Conservation (phyloP, 92 coral and sea anemone genomes). For the Epizoanthus ramosus region DNA sequence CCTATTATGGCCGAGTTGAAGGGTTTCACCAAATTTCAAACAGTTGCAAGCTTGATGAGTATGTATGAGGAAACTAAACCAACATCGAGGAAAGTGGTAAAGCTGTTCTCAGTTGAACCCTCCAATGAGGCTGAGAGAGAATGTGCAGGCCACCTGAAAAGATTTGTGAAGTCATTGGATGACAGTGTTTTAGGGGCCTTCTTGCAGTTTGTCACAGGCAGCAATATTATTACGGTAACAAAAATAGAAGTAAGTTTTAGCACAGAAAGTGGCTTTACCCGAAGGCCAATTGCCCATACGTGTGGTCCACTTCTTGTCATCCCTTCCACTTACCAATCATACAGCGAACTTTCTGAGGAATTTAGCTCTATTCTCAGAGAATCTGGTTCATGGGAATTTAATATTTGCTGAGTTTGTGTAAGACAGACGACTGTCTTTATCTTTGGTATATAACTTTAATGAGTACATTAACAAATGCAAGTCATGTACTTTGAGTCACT, state of each 20-base stretch:
- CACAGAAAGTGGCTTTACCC: constrained; percentile 21
- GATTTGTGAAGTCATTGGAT: constrained; percentile 49
- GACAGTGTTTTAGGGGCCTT: constrained; percentile 32
- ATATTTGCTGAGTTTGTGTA: neutral
- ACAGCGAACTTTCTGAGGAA: constrained; percentile 46
- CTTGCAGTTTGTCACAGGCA: constrained; percentile 44
- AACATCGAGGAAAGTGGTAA: constrained; percentile 42
- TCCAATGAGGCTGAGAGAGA: constrained; percentile 48
- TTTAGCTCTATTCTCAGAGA: constrained; percentile 44
- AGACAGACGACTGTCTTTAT: no score
- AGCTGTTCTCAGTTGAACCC: constrained; percentile 47
- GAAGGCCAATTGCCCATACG: constrained; percentile 57
- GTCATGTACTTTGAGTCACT: no score
- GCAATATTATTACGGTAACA: constrained; percentile 35
- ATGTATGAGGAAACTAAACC: constrained; percentile 46
- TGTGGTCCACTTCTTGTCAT: constrained; percentile 51
- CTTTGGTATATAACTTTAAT: no score
- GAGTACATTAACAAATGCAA: no score
- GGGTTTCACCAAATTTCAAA: constrained; percentile 29
- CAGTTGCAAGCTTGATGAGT: constrained; percentile 28
- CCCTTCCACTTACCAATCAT: constrained; percentile 49
- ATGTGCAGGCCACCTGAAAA: constrained; percentile 44
- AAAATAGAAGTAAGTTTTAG: constrained; percentile 47
- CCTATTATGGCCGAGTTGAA: constrained; percentile 42
- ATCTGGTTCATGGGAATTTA: constrained; percentile 47